phyloP scores from a whole-genome alignment of 2,888 invertebrate species.

The Epinotia nisella region DNA sequence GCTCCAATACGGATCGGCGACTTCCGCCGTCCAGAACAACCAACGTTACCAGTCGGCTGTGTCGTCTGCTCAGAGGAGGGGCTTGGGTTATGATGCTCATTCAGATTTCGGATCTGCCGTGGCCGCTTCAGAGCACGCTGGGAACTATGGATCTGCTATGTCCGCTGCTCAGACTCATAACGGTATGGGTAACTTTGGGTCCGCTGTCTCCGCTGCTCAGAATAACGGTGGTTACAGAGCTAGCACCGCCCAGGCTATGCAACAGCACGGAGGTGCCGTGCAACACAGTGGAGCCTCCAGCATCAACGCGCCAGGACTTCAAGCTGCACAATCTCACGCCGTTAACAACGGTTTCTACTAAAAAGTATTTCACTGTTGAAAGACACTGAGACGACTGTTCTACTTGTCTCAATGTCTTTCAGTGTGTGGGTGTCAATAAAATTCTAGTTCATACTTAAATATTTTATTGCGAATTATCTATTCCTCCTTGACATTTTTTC shows the following conservation, averaged over 20 bases:
- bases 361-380: slow-evolving; percentile 44
- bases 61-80: slow-evolving; percentile 58
- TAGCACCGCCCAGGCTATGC: slow-evolving; percentile 66
- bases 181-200: slow-evolving; percentile 48
- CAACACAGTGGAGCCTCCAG: slow-evolving; percentile 69
- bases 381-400: slow-evolving; percentile 70
- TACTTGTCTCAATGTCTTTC: slow-evolving; percentile 72
- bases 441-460: slow-evolving; percentile 47
- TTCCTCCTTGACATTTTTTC: background rate
- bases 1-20: slow-evolving; percentile 54
- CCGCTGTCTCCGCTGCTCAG: slow-evolving; percentile 67
- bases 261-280: slow-evolving; percentile 59
- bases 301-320: slow-evolving; percentile 67
- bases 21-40: slow-evolving; percentile 53
- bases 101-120: slow-evolving; percentile 57
- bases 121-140: slow-evolving; percentile 45
- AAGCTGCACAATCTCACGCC: slow-evolving; percentile 68
- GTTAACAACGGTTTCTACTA: slow-evolving; percentile 69
- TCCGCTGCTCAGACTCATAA: slow-evolving; percentile 46
- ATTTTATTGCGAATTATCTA: slow-evolving; percentile 38
- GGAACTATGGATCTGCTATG: slow-evolving; percentile 43
- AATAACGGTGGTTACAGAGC: slow-evolving; percentile 59
- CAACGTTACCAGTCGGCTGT: slow-evolving; percentile 56
- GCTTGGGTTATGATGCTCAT: slow-evolving; percentile 58
- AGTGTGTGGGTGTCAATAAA: slow-evolving; percentile 56